A percentile compares a stretch with the other conserved stretches of the same genome.
Evolutionary conservation across 2,888 invertebrate genomes (phyloP).

Genomic region (Xanthorhoe designata): DNA sequence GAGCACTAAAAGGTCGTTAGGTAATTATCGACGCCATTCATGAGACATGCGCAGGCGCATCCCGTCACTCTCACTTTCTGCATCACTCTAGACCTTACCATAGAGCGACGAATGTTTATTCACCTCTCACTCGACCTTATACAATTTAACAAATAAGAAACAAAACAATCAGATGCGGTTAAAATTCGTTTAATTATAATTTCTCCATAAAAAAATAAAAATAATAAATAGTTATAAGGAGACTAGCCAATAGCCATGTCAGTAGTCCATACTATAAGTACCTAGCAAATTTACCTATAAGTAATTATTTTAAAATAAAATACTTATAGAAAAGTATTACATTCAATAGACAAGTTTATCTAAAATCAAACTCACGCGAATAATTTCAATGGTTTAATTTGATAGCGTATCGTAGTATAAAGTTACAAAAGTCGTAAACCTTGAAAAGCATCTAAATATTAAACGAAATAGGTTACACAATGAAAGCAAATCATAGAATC

Average conservation of each 20-base stretch:
- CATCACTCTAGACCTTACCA: conserved; percentile 36
- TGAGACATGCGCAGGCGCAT: conserved; percentile 65
- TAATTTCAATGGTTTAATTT: neutral
- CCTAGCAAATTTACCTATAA: no score
- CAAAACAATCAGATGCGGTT: no score
- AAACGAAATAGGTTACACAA: conserved; percentile 40
- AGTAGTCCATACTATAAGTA: no score
- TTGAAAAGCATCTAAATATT: conserved; percentile 34
- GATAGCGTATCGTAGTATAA: conserved; percentile 4
- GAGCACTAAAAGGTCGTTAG: conserved; percentile 48
- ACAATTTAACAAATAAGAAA: no score
- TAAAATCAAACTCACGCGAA: neutral
- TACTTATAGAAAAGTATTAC: neutral
- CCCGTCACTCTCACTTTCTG: conserved; percentile 74
- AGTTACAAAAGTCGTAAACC: conserved; percentile 28
- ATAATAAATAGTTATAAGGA: no score
- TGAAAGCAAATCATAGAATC: conserved; percentile 12
- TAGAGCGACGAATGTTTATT: conserved; percentile 43
- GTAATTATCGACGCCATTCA: conserved; percentile 64
- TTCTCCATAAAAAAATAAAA: no score
- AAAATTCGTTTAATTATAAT: no score
- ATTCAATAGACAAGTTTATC: neutral
- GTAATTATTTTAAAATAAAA: no score
- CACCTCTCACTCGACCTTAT: no score
- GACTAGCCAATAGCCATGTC: no score